Percentiles rank a stretch among this genome's conserved stretches.
phyloP scores from a whole-genome alignment of 2,888 invertebrate species.

The Imbricaverruca yamaguchii region DNA sequence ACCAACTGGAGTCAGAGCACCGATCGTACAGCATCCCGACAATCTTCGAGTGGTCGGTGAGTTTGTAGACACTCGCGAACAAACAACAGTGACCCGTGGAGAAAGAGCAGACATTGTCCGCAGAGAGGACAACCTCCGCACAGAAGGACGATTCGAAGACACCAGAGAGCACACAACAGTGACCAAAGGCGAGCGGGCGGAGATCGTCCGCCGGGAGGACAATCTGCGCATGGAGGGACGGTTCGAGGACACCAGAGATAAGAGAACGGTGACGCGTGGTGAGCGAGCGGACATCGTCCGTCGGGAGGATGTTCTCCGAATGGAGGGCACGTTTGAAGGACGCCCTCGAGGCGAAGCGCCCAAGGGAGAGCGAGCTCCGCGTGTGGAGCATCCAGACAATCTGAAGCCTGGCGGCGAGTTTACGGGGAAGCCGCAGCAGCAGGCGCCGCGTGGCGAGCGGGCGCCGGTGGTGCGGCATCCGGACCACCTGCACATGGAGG shows the following conservation, averaged over 20 bases:
- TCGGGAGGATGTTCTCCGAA: constrained; percentile 42
- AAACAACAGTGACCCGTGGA: constrained; percentile 24
- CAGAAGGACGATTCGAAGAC: constrained; percentile 30
- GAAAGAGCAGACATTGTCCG: constrained; percentile 29
- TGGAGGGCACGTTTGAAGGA: constrained; percentile 37
- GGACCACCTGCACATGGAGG: constrained; percentile 45
- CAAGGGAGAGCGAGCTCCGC: constrained; percentile 38
- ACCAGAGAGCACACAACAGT: not conserved
- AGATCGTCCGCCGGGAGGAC: constrained; percentile 36
- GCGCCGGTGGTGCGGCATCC: constrained; percentile 28
- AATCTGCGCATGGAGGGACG: not conserved
- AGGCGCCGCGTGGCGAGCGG: constrained; percentile 30
- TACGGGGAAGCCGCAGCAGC: constrained; percentile 47
- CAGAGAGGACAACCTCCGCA: constrained; percentile 32
- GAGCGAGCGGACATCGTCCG: not conserved
- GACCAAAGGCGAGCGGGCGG: constrained; percentile 39
- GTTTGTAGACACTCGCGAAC: constrained; percentile 37
- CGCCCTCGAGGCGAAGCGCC: constrained; percentile 40
- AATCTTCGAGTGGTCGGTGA: constrained; percentile 28
- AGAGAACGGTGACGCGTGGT: not conserved
- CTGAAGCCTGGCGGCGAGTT: constrained; percentile 51
- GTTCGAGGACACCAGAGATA: not conserved
- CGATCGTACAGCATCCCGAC: constrained; percentile 36
- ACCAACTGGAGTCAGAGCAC: constrained; percentile 35
- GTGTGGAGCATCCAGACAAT: constrained; percentile 46